Base-by-base conservation (phyloP, 2,888 invertebrate genomes). In the Melanotus villosus region DNA sequence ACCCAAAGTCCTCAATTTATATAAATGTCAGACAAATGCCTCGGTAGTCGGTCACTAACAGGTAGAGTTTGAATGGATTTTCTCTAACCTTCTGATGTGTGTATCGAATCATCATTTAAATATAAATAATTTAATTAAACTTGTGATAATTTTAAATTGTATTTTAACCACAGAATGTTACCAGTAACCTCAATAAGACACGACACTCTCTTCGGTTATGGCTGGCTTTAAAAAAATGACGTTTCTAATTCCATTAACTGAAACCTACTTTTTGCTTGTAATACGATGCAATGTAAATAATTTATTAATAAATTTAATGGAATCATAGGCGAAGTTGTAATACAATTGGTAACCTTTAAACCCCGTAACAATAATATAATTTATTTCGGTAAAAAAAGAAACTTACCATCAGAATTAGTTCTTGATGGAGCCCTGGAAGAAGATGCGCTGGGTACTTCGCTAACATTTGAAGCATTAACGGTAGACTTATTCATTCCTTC, bases 401-500 rank as follows among this genome's bases (percentile, higher is more conserved):
- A 64, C 56, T 45, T 76, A 88, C 88, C 88, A 81, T 90, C 90
- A 3, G 89, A 88, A 67, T 82, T 81, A 2, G 75, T 77, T 71
- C 82, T 76, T 19, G 85, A 84, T 30, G 85, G 86, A 52, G 86
- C 84, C 47, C 86, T 82, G 69, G 88, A 87, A 32, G 88, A 87
- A 68, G 84, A 83, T 6, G 85, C 83, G 74, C 87, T 87, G 6
- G 85, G 82, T 32, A 83, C 83, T 56, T 81, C 81, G 67, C 79
- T 79, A 26, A 76, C 72, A 52, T 75, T 76, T 10, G 75, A 75
- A 18, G 74, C 52, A 41, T 76, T 73, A 30, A 78, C 76, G 23
- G 83, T 83, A 52, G 86, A 84, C 83, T 91, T 90, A 78, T 92
- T 92, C 88, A 96, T 91, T 74, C 93, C 94, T 84, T 96, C 95